Percentiles rank a stretch among this genome's conserved stretches.
phyloP scores from a whole-genome alignment of 2,888 invertebrate species.

The Ptychoptera contaminata region DNA sequence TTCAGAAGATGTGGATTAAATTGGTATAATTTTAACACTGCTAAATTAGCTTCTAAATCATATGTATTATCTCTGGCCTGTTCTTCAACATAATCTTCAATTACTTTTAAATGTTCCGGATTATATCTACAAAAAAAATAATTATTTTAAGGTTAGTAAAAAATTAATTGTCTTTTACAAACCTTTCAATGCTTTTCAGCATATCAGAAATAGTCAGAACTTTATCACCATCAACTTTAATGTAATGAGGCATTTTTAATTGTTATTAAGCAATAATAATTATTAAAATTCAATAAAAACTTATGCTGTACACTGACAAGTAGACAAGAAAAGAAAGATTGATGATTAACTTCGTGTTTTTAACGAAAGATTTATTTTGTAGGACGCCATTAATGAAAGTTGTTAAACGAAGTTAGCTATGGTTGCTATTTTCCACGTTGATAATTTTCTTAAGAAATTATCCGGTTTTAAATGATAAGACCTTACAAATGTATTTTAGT shows the following conservation, averaged over 20 bases:
- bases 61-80: constrained; percentile 89
- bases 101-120: constrained; percentile 78
- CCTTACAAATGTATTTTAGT: too few species aligned
- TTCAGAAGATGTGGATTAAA: constrained; percentile 83
- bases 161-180: constrained; percentile 14
- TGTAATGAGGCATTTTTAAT: constrained; percentile 23
- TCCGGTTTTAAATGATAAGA: too few species aligned
- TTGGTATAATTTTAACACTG: constrained; percentile 92
- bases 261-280: too few species aligned
- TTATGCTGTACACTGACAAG: too few species aligned
- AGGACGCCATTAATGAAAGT: too few species aligned
- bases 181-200: constrained; percentile 88
- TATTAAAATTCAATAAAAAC: too few species aligned
- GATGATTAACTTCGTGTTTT: too few species aligned
- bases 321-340: too few species aligned
- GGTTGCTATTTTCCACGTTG: too few species aligned
- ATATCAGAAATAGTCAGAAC: constrained; percentile 59
- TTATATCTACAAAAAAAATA: constrained; percentile 59
- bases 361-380: too few species aligned
- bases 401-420: too few species aligned
- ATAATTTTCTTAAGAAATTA: too few species aligned
- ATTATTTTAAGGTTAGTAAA: not conserved
- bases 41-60: constrained; percentile 92
- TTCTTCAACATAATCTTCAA: constrained; percentile 85
- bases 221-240: constrained; percentile 32